Base-by-base conservation (phyloP, 2,113 vertebrate genomes). In the Pagrus major region DNA sequence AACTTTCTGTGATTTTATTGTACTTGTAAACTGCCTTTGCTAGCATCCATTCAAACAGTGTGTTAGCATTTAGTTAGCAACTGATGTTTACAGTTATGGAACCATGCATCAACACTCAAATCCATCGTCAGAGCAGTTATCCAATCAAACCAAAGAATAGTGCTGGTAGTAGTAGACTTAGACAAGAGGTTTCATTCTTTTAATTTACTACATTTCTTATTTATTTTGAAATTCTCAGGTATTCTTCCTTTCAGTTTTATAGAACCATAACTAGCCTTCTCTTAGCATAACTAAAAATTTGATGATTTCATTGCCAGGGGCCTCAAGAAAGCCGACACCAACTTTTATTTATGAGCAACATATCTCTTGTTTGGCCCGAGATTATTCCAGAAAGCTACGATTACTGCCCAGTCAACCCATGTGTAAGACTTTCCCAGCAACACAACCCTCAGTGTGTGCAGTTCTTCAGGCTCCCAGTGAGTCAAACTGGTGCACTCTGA, bases 71-170 rank as follows among this genome's bases (percentile, higher is more conserved):
- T 60, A 52, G 58, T 46, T 67, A 51, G 67, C 59, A 42, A 39
- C 59, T 5, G 12, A 42, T 63, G 56, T 71, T 74, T 51, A 60
- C 54, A 61, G 55, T 68, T 66, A 56, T 52, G 44, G 20, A 41
- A 35, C 18, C 61, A 37, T 23, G 35, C 76, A 58, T 76, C 58
- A 69, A 60, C 56, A 66, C 46, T 60, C 44, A 15, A 16, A 55
- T 29, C 61, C 61, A 71, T 80, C 0, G 52, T 54, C 51, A 77
- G 27, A 78, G 78, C 64, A 80, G 72, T 89, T 86, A 65, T 89
- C 91, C 90, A 88, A 79, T 88, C 89, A 85, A 93, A 94, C 92
- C 93, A 94, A 95, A 95, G 93, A 95, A 77, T 85, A 85, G 88
- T 35, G 66, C 66, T 90, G 75, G 86, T 85, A 81, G 68, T 82